phyloP scores from a whole-genome alignment of 2,113 vertebrate species.

The Gavia stellata region DNA sequence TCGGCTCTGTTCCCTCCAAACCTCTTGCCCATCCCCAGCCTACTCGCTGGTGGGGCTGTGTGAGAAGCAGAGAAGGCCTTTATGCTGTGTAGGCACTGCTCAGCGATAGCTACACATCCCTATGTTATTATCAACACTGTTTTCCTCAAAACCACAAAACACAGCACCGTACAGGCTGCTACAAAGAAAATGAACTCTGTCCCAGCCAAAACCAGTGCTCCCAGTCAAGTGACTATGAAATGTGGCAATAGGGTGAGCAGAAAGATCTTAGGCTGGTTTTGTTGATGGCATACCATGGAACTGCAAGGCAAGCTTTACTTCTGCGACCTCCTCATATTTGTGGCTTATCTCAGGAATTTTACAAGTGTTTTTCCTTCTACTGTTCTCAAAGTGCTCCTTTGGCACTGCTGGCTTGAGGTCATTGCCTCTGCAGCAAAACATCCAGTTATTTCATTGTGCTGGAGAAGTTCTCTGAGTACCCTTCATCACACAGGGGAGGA shows the following conservation, averaged over 20 bases:
- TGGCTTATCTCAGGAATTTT: slow-evolving; percentile 33
- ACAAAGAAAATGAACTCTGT: background rate
- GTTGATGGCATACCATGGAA: background rate
- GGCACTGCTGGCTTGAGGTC: background rate
- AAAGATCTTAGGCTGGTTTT: background rate
- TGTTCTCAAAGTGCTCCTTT: background rate
- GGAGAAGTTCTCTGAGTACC: background rate
- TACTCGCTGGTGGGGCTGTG: rapidly evolving
- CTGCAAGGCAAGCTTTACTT: background rate
- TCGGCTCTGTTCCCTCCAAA: background rate
- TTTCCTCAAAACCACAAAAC: background rate
- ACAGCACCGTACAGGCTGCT: background rate
- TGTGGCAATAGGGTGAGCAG: background rate
- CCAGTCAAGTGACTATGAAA: background rate
- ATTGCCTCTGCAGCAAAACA: background rate
- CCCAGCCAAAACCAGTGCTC: background rate
- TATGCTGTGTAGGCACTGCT: background rate
- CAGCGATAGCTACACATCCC: background rate
- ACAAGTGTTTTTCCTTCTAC: background rate
- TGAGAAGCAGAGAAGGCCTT: background rate
- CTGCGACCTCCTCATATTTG: background rate
- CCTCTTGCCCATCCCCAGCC: background rate
- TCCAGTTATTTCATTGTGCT: background rate
- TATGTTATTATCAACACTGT: rapidly evolving
- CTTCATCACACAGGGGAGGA: background rate